Conservation (phyloP, 2,113 vertebrate species). For the Archilochus colubris region DNA sequence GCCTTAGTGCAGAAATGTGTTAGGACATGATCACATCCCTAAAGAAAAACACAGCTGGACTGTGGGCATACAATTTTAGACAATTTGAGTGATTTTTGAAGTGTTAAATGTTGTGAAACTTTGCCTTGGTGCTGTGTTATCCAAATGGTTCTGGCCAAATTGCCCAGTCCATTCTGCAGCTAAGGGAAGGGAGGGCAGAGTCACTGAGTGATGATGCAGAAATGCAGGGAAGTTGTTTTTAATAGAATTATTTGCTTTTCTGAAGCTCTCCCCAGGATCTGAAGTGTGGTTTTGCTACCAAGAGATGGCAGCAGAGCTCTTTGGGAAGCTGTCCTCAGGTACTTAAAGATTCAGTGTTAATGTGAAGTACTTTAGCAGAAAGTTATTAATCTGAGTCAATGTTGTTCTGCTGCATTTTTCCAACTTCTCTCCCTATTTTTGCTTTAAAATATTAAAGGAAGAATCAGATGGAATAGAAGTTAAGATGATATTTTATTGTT, state of each 20-base stretch:
- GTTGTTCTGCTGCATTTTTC: conserved; percentile 21
- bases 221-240: background rate
- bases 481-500: background rate
- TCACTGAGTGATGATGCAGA: background rate
- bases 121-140: background rate
- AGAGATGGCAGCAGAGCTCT: conserved; percentile 81
- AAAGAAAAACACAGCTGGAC: background rate
- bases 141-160: background rate
- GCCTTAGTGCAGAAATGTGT: background rate
- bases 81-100: background rate
- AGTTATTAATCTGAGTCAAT: conserved; percentile 21
- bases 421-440: conserved; percentile 5
- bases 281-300: background rate
- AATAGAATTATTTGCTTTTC: background rate
- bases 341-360: background rate
- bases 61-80: background rate
- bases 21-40: background rate
- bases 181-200: background rate
- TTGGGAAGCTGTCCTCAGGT: background rate
- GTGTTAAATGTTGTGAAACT: background rate
- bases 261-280: no score
- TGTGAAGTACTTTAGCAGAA: conserved; percentile 22
- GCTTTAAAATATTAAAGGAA: background rate
- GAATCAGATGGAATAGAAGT: background rate
- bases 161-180: background rate